A percentile compares a stretch with the other conserved stretches of the same genome.
Conservation (phyloP, 2,888 invertebrate species). For the Dasysyrphus albostriatus region DNA sequence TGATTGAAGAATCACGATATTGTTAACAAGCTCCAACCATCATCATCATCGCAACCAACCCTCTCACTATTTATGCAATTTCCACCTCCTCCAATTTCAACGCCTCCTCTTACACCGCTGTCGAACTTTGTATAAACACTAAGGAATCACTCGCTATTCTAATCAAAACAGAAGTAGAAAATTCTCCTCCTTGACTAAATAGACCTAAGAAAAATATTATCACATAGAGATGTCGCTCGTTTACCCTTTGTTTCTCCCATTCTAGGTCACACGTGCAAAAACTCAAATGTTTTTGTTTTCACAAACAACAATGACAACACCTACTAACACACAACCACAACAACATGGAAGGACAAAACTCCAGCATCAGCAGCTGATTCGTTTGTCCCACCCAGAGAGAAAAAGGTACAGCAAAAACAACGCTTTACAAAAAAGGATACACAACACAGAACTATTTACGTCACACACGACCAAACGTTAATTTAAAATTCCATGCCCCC, state of each 20-base stretch:
- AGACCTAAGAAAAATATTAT: constrained; percentile 56
- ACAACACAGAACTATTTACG: constrained; percentile 66
- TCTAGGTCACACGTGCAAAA: constrained; percentile 74
- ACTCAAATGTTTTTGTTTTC: constrained; percentile 32
- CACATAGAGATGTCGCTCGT: constrained; percentile 72
- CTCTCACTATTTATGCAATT: constrained; percentile 36
- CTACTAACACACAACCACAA: constrained; percentile 44
- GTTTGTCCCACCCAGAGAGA: constrained; percentile 49
- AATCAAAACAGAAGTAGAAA: constrained; percentile 20
- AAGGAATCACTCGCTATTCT: constrained; percentile 10
- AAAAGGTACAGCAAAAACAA: constrained; percentile 39
- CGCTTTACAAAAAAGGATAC: constrained; percentile 47
- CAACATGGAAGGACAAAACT: background rate
- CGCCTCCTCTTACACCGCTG: background rate
- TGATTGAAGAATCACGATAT: constrained; percentile 69
- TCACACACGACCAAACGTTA: constrained; percentile 63
- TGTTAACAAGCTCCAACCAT: constrained; percentile 62
- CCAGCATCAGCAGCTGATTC: constrained; percentile 60
- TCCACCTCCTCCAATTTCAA: background rate
- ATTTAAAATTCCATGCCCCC: constrained; percentile 46
- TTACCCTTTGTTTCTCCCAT: constrained; percentile 67
- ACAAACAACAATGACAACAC: constrained; percentile 59
- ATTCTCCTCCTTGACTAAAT: constrained; percentile 30
- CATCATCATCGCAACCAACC: constrained; percentile 12
- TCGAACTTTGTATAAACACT: constrained; percentile 30